Base-by-base conservation (phyloP, 1,140 invertebrate species). In the Plutomurus gul region DNA sequence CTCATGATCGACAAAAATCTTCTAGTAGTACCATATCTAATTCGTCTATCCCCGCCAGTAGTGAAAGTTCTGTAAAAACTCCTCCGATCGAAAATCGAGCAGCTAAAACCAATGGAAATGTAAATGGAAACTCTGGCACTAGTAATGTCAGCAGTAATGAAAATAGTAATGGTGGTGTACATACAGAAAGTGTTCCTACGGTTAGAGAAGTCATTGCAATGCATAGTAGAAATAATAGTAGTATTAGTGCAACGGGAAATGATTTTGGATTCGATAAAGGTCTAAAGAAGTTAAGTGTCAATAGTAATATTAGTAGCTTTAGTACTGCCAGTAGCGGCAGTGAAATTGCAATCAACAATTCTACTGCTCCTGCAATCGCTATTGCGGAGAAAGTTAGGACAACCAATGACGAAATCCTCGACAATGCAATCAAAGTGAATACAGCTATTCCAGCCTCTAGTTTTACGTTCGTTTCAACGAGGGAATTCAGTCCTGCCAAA, bases 401-500 rank as follows among this genome's bases (percentile, higher is more conserved):
- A 0, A 43, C 39, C 71, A 72, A 72, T 11, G 37, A 0, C 11
- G 25, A 27, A 22, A 3, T 56, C 11, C 33, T 18, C 25, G 33
- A 11, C 16, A 25, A 10, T 49, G 8, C 30, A 16, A 76, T 16
- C 25, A n/a, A 60, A 16, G 56, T 22, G 37, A 47, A 33, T 1
- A 40, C 2, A 3, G 40, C 20, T 51, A 7, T 10, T 8, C 37
- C 72, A 13, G 5, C 20, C 33, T 22, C 43, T 18, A 47, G 20
- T 3, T 25, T 11, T 47, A 5, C n/a, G 25, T 47, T 40, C 33
- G 39, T 37, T 33, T 37, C 43, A 1, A 10, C 30, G 16, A 71
- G 25, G 33, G 27, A 74, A 22, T 74, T 46, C n/a, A 46, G 43
- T 40, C 77, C 76, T 36, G 30, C 46, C 6, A 83, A 83, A 76